These are phyloP conservation scores for Mechanitis mazaeus DNA, from an alignment of 2,888 invertebrate genomes.

Conservation along the genomic window DNA sequence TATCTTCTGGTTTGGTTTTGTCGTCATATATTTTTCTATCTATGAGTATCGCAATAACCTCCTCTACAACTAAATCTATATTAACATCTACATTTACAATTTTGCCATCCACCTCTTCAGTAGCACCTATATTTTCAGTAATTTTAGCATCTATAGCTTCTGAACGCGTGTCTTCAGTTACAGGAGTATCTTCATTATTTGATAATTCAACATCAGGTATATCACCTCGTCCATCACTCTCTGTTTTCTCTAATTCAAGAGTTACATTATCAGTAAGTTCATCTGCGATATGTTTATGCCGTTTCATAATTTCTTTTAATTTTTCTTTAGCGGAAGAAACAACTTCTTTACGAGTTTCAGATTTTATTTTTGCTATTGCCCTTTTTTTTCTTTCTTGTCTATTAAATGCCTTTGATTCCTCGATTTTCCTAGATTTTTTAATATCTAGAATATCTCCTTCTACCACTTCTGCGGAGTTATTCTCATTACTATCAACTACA, in stretches of 20 bases:
- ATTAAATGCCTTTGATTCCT: slow-evolving; percentile 46
- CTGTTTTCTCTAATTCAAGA: slow-evolving; percentile 45
- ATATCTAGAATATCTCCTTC: slow-evolving; percentile 33
- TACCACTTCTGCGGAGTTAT: slow-evolving; percentile 30
- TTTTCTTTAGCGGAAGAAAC: slow-evolving; percentile 72
- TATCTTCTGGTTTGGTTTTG: slow-evolving; percentile 70
- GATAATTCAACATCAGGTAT: slow-evolving; percentile 46
- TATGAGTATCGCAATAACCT: slow-evolving; percentile 63
- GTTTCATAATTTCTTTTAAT: slow-evolving; percentile 69
- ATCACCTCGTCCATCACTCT: slow-evolving; percentile 51
- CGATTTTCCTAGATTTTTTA: slow-evolving; percentile 49
- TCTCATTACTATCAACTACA: slow-evolving; percentile 31
- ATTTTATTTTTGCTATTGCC: slow-evolving; percentile 67
- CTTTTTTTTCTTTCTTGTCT: slow-evolving; percentile 62
- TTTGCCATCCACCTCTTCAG: slow-evolving; percentile 14
- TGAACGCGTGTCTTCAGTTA: slow-evolving; percentile 17
- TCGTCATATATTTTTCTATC: slow-evolving; percentile 74
- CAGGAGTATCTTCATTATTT: slow-evolving; percentile 11
- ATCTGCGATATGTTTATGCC: slow-evolving; percentile 63
- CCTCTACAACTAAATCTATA: slow-evolving; percentile 68
- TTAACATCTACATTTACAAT: slow-evolving; percentile 46
- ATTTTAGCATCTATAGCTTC: slow-evolving; percentile 12
- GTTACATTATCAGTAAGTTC: slow-evolving; percentile 48
- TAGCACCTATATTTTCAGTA: slow-evolving; percentile 8
- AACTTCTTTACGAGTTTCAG: slow-evolving; percentile 66